These are phyloP conservation scores for Tetrapedia diversipes DNA, from an alignment of 2,888 invertebrate species.

Conservation along the genomic window DNA sequence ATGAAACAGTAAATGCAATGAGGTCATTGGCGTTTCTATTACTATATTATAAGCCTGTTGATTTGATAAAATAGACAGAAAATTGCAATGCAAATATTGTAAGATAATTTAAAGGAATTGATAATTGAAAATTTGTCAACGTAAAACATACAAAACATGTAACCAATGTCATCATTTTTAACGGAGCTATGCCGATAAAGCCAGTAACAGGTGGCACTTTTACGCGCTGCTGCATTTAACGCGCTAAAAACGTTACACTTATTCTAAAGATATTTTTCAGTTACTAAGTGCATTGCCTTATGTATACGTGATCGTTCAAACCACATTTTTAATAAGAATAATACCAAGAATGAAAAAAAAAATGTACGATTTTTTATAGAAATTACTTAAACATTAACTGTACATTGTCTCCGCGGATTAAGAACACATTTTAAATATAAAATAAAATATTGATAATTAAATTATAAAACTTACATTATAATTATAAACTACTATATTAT, in stretches of 20 bases:
- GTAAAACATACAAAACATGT: background rate
- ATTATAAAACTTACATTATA: too few species aligned
- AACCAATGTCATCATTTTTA: slow-evolving; percentile 29
- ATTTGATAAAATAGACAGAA: background rate
- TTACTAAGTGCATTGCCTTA: background rate
- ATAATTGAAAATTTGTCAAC: background rate
- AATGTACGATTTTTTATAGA: too few species aligned
- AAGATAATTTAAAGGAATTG: background rate
- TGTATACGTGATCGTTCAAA: background rate
- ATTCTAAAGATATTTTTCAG: slow-evolving; percentile 31
- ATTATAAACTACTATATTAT: too few species aligned
- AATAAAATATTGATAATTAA: too few species aligned
- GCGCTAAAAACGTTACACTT: slow-evolving; percentile 17
- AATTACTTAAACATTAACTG: too few species aligned
- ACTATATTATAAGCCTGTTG: background rate
- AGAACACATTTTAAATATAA: too few species aligned
- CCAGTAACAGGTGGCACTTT: slow-evolving; percentile 50
- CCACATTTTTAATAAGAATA: background rate
- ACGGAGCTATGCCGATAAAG: slow-evolving; percentile 30
- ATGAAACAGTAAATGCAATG: background rate
- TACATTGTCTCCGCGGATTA: background rate
- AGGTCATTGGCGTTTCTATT: too few species aligned
- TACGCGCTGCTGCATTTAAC: slow-evolving; percentile 22
- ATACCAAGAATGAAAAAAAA: too few species aligned
- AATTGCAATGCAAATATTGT: background rate